Evolutionary conservation across 2,113 vertebrate species (phyloP).

Genomic region (Myodes glareolus): DNA sequence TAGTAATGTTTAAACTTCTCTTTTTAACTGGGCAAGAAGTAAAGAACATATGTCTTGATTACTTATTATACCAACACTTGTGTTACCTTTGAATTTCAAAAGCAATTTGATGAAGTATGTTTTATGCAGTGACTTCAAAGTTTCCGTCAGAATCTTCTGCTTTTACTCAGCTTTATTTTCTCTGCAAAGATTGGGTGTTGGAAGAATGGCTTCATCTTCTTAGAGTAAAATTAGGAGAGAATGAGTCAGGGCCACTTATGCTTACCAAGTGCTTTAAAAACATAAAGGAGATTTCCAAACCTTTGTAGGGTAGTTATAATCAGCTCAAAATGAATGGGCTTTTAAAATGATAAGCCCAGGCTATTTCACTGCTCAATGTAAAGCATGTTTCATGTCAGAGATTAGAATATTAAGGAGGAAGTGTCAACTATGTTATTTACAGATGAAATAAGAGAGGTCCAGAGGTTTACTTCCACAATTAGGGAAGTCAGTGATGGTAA

Average conservation of each 20-base stretch:
- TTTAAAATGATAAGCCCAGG: slow-evolving; percentile 77
- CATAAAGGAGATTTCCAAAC: slow-evolving; percentile 49
- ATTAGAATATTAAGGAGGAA: slow-evolving; percentile 47
- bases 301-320: slow-evolving; percentile 71
- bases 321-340: slow-evolving; percentile 74
- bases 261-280: slow-evolving; percentile 73
- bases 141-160: slow-evolving; percentile 55
- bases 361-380: slow-evolving; percentile 64
- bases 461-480: background rate
- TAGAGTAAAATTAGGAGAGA: slow-evolving; percentile 77
- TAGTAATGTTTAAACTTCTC: background rate
- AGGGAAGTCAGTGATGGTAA: slow-evolving; percentile 10
- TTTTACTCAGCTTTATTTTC: slow-evolving; percentile 62
- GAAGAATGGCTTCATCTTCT: slow-evolving; percentile 7
- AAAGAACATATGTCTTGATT: background rate
- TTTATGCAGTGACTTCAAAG: slow-evolving; percentile 62
- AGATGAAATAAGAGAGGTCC: background rate
- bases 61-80: slow-evolving; percentile 30
- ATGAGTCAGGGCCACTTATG: slow-evolving; percentile 61
- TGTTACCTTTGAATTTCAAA: slow-evolving; percentile 16
- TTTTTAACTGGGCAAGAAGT: background rate
- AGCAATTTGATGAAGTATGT: slow-evolving; percentile 3
- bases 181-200: background rate
- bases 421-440: background rate
- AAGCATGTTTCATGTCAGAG: slow-evolving; percentile 51